Base-by-base conservation (phyloP, 2,113 vertebrate species). In the Archocentrus centrarchus region DNA sequence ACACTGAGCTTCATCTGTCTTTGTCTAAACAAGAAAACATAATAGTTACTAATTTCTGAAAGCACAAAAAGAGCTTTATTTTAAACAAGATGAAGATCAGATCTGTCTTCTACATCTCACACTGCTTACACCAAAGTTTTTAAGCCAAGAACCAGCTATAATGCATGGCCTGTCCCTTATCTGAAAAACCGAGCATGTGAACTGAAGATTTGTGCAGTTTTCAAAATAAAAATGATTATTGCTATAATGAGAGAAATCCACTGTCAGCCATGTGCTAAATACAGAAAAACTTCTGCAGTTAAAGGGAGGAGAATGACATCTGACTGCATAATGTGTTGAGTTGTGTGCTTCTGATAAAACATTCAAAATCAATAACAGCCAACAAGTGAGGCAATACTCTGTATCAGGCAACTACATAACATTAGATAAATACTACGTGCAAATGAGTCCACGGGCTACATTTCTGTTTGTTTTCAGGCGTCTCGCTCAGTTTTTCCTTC, bases 1-100 rank as follows among this genome's bases (percentile, higher is more conserved):
- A 88, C 96, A 96, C 55, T 97, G 96, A 50, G 86, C 95, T 90
- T 97, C 97, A 96, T 91, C 95, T 81, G 96, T 88, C 83, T 92
- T 95, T 1, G 95, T 95, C 96, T 97, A 81, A 73, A 82, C 59
- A 61, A 55, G 17, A 77, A 59, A 55, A 24, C 3, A 80, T 10
- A 70, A 58, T 27, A 27, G 44, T 5, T 13, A 59, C 37, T 39
- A 50, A 17, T 32, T 32, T 39, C 13, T 75, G 24, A 62, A 61
- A 84, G 59, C 9, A 79, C 32, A 22, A 55, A 17, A 5, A 30
- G 44, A 37, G 3, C 17, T 73, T 13, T 37, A 77, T 32, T 32
- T 32, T 32, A 32, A 70, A 70, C 66, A 50, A 68, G 47, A 68
- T 18, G 27, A 30, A 50, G 22, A 68, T 27, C 5, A 44, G 7